Evolutionary conservation across 1,140 invertebrate genomes (phyloP), one percentile per base, ranked within the genome.

Genomic region (Sweltsa coloradensis): DNA sequence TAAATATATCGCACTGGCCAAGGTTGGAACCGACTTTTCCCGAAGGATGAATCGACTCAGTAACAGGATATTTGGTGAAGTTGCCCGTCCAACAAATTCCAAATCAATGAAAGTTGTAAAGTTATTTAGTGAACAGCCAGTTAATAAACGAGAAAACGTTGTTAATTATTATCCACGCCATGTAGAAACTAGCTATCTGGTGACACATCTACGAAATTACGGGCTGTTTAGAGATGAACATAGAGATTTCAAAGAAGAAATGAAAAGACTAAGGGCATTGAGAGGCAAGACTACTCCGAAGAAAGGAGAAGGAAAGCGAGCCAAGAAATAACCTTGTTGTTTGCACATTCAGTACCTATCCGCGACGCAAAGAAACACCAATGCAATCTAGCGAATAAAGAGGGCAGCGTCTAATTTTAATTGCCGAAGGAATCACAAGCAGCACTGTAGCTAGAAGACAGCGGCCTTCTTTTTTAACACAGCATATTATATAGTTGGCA

Each of bases 181-280:
- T 57, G 66, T 78, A 3, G 84, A 92, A 66, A 85, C 79, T 0
- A 69, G 79, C 47, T 53, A 64, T 13, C 62, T 94, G 1, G 86
- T 88, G 78, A 68, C 65, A 41, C 69, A 76, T 49, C 63, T 91
- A 14, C 62, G 87, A 11, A 63, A 76, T 26, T 89, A 89, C 60
- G 87, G 88, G 1, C 63, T 92, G 3, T 92, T 73, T 60, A 68
- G 90, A 55, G 89, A 95, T 66, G 90, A 95, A 60, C 91, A 95
- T 69, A 63, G 79, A 62, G 92, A 95, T 69, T 95, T 94, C 56
- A 83, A 81, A 51, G 90, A 96, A 34, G 90, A 95, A 65, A 90
- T 90, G 78, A 72, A 74, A 49, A 69, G 87, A 48, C 66, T 87
- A 46, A 70, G 81, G 52, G 76, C 69, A 42, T 68, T 94, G 13